These are phyloP conservation scores for Blera fallax DNA, from an alignment of 2,888 invertebrate genomes.

Conservation along the genomic window DNA sequence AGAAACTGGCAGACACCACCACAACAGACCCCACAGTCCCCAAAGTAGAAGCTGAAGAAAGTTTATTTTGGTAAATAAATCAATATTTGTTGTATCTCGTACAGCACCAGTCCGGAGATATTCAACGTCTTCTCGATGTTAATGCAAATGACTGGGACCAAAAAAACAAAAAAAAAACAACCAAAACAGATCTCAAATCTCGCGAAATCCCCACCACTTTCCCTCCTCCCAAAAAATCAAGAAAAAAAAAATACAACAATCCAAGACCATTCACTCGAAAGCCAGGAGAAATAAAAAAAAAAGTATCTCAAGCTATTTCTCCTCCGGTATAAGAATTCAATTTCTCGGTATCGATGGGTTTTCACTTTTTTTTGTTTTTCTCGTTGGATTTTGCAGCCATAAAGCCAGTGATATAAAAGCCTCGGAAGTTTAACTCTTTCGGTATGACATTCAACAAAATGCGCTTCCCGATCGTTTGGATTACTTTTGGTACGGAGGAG, in stretches of 20 bases:
- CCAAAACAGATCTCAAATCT: conserved; percentile 31
- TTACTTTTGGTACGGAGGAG: conserved; percentile 64
- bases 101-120: neutral
- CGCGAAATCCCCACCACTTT: conserved; percentile 63
- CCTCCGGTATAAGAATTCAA: conserved; percentile 67
- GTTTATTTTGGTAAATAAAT: conserved; percentile 65
- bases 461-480: conserved; percentile 71
- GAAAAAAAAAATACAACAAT: conserved; percentile 10
- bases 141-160: conserved; percentile 50
- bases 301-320: conserved; percentile 61
- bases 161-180: neutral
- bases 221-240: conserved; percentile 19
- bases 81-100: conserved; percentile 59
- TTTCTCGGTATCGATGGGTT: conserved; percentile 70
- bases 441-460: conserved; percentile 69
- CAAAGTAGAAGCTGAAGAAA: conserved; percentile 53
- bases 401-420: conserved; percentile 69
- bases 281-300: conserved; percentile 51
- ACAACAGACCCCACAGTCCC: neutral
- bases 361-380: conserved; percentile 68
- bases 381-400: conserved; percentile 56
- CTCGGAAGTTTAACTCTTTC: conserved; percentile 65
- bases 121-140: neutral
- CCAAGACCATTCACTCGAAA: conserved; percentile 56
- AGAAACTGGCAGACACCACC: neutral